Percentiles rank a stretch among this genome's conserved stretches.
Evolutionary conservation across 2,888 invertebrate genomes (phyloP).

Genomic region (Hetaerina titia): DNA sequence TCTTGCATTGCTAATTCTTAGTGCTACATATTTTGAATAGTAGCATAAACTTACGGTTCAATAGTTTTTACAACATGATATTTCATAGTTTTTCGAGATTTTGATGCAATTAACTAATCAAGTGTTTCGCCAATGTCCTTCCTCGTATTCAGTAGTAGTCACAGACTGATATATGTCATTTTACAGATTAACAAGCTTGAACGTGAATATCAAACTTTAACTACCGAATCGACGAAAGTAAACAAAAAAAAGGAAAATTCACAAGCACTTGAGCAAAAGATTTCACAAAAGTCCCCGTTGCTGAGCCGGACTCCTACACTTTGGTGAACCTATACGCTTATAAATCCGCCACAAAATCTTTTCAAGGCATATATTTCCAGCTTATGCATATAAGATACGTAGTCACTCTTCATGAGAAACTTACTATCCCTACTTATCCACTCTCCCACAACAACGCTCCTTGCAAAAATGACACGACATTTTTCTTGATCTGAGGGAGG

Average conservation of each 20-base stretch:
- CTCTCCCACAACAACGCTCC: constrained; percentile 58
- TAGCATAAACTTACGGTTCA: too few relatives aligned
- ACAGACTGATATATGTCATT: too few relatives aligned
- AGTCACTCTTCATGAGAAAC: constrained; percentile 53
- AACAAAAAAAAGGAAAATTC: not conserved
- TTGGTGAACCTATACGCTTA: not conserved
- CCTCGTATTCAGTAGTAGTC: too few relatives aligned
- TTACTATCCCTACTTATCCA: constrained; percentile 54
- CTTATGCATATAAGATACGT: constrained; percentile 58
- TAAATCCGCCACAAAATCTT: constrained; percentile 20
- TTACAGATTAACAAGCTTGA: too few relatives aligned
- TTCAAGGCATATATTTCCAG: constrained; percentile 46
- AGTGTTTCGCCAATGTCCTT: too few relatives aligned
- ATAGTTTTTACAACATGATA: too few relatives aligned
- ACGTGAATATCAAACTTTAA: too few relatives aligned
- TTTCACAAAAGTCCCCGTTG: not conserved
- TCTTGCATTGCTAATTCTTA: too few relatives aligned
- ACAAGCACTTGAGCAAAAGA: not conserved
- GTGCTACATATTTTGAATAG: too few relatives aligned
- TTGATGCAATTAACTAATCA: too few relatives aligned
- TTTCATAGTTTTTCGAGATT: too few relatives aligned
- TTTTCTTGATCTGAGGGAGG: constrained; percentile 51
- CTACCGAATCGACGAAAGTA: not conserved
- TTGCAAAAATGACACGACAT: constrained; percentile 61
- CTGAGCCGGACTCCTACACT: not conserved